phyloP scores from a whole-genome alignment of 2,113 vertebrate species.

The Scomber japonicus region DNA sequence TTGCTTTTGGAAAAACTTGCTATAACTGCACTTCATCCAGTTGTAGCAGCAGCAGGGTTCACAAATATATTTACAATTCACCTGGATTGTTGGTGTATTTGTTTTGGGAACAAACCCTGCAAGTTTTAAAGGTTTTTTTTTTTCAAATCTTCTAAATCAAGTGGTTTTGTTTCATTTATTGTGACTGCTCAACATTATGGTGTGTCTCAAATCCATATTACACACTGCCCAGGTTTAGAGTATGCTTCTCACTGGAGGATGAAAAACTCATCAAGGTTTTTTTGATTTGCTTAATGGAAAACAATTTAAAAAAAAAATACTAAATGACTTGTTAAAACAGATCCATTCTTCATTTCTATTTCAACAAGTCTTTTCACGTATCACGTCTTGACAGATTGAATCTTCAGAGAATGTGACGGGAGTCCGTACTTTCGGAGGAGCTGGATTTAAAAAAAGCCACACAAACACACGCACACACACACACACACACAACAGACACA shows the following conservation, averaged over 20 bases:
- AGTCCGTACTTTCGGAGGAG: background rate
- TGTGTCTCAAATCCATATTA: too few species aligned
- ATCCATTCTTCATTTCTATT: background rate
- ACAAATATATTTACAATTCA: too few species aligned
- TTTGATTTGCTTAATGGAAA: too few species aligned
- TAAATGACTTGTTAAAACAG: too few species aligned
- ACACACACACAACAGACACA: background rate
- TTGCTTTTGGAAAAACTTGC: too few species aligned
- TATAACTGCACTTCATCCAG: too few species aligned
- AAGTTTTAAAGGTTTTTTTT: too few species aligned
- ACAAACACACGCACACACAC: background rate
- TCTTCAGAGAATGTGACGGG: background rate
- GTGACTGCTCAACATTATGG: background rate
- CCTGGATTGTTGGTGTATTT: background rate
- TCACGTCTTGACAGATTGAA: background rate
- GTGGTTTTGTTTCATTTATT: too few species aligned
- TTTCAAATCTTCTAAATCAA: too few species aligned
- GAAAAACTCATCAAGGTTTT: too few species aligned
- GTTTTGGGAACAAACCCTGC: background rate
- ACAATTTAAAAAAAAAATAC: too few species aligned
- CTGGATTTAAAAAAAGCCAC: slow-evolving; percentile 13
- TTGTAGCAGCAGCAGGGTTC: too few species aligned
- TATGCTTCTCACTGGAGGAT: background rate
- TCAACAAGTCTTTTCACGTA: background rate
- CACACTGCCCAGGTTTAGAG: background rate